These are phyloP conservation scores for Rotaria macrura DNA, from an alignment of 2,888 invertebrate species.

Conservation along the genomic window DNA sequence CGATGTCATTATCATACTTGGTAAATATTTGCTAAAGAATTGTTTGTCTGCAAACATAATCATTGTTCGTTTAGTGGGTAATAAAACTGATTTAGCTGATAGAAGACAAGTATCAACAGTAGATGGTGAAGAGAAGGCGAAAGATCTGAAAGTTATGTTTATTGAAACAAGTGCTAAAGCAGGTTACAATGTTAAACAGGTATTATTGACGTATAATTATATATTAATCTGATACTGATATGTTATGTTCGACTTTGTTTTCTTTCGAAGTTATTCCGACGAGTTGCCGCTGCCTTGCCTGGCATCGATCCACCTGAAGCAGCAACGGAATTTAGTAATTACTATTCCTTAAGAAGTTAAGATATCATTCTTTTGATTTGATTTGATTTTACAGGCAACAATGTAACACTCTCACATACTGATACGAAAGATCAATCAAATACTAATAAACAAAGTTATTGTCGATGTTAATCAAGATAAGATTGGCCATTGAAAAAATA, in stretches of 20 bases:
- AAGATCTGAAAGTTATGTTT: slow-evolving; percentile 98
- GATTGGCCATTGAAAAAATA: too few species aligned
- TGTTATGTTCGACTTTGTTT: not conserved
- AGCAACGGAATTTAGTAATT: not conserved
- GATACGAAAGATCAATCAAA: not conserved
- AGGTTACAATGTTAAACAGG: slow-evolving; percentile 85
- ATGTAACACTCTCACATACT: not conserved
- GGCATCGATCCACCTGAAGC: slow-evolving; percentile 24
- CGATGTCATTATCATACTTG: slow-evolving; percentile 89
- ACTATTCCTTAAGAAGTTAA: not conserved
- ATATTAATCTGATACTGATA: too few species aligned
- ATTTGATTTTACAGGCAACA: not conserved
- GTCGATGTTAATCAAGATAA: not conserved
- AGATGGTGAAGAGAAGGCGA: slow-evolving; percentile 94
- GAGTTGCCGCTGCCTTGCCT: slow-evolving; percentile 30
- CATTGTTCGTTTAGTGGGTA: slow-evolving; percentile 66
- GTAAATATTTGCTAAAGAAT: not conserved
- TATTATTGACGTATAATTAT: not conserved
- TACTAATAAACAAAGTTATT: not conserved
- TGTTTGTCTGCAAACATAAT: not conserved
- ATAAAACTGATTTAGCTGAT: slow-evolving; percentile 87
- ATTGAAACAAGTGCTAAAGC: slow-evolving; percentile 99
- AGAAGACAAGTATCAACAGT: slow-evolving; percentile 60
- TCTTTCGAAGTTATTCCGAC: slow-evolving; percentile 28
- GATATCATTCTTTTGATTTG: not conserved